Conservation (phyloP, 2,113 vertebrate genomes). For the Panurus biarmicus region DNA sequence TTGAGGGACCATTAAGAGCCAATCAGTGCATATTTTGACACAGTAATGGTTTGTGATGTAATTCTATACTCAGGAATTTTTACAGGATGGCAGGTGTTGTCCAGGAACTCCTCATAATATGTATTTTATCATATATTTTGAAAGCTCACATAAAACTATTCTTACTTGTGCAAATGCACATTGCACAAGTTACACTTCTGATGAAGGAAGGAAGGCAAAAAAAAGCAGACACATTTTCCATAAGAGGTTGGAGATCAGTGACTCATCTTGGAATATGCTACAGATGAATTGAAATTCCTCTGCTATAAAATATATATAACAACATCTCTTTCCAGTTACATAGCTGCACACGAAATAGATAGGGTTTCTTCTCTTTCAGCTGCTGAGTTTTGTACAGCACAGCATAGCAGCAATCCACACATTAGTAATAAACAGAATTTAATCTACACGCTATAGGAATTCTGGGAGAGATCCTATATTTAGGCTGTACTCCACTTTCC, state of each 20-base stretch:
- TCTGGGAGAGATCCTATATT: conserved; percentile 37
- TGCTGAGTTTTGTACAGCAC: neutral
- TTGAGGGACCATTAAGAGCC: neutral
- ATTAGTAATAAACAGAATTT: conserved; percentile 2
- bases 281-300: neutral
- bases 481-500: conserved; percentile 19
- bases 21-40: neutral
- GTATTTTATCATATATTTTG: neutral
- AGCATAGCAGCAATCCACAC: neutral
- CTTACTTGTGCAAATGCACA: neutral
- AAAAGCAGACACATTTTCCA: neutral
- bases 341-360: neutral
- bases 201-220: neutral
- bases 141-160: neutral
- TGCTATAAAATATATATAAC: neutral
- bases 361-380: neutral
- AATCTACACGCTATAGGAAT: neutral
- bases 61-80: neutral
- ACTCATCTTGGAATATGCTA: neutral
- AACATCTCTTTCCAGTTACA: neutral
- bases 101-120: neutral
- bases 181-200: neutral
- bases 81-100: neutral
- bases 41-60: neutral
- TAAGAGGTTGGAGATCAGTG: neutral